Conservation (phyloP, 2,888 invertebrate species). For the Tiphia femorata region DNA sequence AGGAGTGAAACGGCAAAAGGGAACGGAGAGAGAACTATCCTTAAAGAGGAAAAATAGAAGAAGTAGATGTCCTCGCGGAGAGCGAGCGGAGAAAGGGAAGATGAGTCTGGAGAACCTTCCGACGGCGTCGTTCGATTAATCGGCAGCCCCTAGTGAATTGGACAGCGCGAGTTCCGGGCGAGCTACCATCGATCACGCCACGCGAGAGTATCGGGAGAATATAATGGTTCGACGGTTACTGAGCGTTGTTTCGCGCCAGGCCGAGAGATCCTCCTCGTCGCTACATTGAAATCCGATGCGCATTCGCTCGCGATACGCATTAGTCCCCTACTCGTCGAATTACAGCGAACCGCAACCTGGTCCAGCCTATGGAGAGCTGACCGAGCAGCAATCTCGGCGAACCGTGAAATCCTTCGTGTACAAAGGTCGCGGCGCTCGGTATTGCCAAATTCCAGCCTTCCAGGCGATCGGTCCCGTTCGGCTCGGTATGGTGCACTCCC, state of each 20-base stretch:
- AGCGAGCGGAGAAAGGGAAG: too few species aligned
- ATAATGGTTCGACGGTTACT: too few species aligned
- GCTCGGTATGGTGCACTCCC: background rate
- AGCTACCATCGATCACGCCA: conserved; percentile 9
- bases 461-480: conserved; percentile 7
- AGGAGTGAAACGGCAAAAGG: too few species aligned
- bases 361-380: conserved; percentile 15
- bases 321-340: conserved; percentile 9
- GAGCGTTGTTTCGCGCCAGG: conserved; percentile 2
- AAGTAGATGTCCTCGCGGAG: too few species aligned
- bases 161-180: background rate
- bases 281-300: conserved; percentile 5
- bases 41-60: too few species aligned
- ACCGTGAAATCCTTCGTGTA: conserved; percentile 10
- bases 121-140: conserved; percentile 7
- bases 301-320: background rate
- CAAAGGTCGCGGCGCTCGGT: conserved; percentile 16
- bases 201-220: background rate
- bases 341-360: conserved; percentile 10
- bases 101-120: too few species aligned
- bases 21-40: too few species aligned
- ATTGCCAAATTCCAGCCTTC: conserved; percentile 22
- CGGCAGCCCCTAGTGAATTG: conserved; percentile 1
- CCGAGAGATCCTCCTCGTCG: conserved; percentile 1
- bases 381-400: conserved; percentile 12